These are phyloP conservation scores for Drosophila neotestacea DNA, from an alignment of 2,888 invertebrate species.

Conservation along the genomic window DNA sequence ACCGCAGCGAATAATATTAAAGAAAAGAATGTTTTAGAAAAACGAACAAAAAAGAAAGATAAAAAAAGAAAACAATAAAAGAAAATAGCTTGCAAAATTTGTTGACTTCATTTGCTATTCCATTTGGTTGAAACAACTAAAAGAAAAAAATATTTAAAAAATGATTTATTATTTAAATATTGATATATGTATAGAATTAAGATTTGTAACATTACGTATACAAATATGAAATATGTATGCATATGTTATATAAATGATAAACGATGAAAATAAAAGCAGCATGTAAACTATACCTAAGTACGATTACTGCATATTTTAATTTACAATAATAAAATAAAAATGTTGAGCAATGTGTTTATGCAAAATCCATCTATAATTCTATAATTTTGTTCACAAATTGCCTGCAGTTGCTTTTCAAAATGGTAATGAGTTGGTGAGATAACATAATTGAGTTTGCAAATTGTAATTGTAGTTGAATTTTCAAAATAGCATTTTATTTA, in stretches of 20 bases:
- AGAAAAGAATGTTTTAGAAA: slow-evolving; percentile 51
- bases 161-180: slow-evolving; percentile 47
- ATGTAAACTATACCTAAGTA: slow-evolving; percentile 60
- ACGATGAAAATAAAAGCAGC: slow-evolving; percentile 36
- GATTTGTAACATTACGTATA: slow-evolving; percentile 65
- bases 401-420: slow-evolving; percentile 16
- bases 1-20: slow-evolving; percentile 50
- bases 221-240: slow-evolving; percentile 50
- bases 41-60: slow-evolving; percentile 33
- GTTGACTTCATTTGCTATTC: slow-evolving; percentile 54
- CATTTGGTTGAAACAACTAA: slow-evolving; percentile 52
- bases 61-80: slow-evolving; percentile 23
- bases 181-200: slow-evolving; percentile 56
- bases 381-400: slow-evolving; percentile 21
- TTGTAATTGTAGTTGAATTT: slow-evolving; percentile 30
- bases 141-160: slow-evolving; percentile 22
- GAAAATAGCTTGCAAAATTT: slow-evolving; percentile 40
- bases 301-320: slow-evolving; percentile 50
- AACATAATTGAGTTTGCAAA: slow-evolving; percentile 27
- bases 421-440: slow-evolving; percentile 3
- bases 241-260: slow-evolving; percentile 66
- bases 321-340: slow-evolving; percentile 45
- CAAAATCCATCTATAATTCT: slow-evolving; percentile 4
- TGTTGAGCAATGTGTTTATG: slow-evolving; percentile 24
- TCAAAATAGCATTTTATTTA: slow-evolving; percentile 25